Evolutionary conservation across 2,888 invertebrate genomes (phyloP).

Genomic region (Clostera curtula): DNA sequence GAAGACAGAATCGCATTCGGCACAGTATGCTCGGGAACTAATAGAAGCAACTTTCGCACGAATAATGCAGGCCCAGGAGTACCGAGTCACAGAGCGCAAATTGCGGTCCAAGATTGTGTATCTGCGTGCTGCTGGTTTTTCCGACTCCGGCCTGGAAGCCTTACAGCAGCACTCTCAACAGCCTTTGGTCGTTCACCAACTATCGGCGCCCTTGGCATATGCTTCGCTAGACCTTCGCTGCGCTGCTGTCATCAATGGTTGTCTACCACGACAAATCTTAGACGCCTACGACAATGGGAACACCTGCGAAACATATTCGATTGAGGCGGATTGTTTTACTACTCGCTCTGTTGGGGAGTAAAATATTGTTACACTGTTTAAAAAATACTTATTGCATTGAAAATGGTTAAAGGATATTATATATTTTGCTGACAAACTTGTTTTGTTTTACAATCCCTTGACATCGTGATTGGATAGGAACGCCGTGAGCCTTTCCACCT

Average conservation of each 20-base stretch:
- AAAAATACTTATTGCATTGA: neutral
- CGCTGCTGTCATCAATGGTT: conserved; percentile 30
- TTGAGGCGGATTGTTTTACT: conserved; percentile 9
- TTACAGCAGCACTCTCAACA: conserved; percentile 27
- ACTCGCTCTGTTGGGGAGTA: neutral
- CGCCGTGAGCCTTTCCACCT: no score
- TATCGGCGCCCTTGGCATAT: conserved; percentile 22
- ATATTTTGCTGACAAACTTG: no score
- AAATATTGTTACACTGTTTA: neutral
- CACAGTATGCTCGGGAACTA: conserved; percentile 32
- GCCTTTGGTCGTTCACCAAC: conserved; percentile 22
- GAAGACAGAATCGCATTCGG: conserved; percentile 27
- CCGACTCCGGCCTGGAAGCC: neutral
- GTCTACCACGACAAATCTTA: conserved; percentile 24
- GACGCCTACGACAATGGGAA: conserved; percentile 24
- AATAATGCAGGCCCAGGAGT: conserved; percentile 19
- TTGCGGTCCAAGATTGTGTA: conserved; percentile 32
- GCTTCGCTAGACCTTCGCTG: conserved; percentile 26
- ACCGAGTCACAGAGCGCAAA: conserved; percentile 11
- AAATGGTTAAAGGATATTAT: neutral
- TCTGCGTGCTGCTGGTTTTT: conserved; percentile 16
- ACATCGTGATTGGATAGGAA: no score
- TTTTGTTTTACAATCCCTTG: no score
- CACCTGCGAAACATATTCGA: conserved; percentile 20
- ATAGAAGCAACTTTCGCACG: conserved; percentile 32